Base-by-base conservation (phyloP, 2,888 invertebrate species). In the Limnephilus lunatus region DNA sequence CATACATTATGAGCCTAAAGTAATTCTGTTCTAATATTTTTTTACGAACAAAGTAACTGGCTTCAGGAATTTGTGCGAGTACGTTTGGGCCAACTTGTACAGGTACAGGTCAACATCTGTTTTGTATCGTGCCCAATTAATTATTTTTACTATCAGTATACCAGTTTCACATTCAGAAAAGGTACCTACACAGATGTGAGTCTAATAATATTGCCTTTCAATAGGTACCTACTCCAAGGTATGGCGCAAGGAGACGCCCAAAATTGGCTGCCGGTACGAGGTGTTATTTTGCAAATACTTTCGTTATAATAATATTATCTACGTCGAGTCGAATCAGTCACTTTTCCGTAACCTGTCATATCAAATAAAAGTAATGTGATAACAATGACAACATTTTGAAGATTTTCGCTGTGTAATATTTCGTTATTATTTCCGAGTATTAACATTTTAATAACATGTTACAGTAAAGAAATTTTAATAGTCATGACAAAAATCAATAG, bases 241-340 rank as follows among this genome's bases (percentile, higher is more conserved):
- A 68, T 19, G 68, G 68, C 25, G 68, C 7, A 68, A n/a, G 25
- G n/a, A 68, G 7, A 68, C 25, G n/a, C n/a, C 25, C 25, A 68
- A 68, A 39, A 68, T 68, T 68, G 68, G 68, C 68, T 68, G 68
- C 25, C 68, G 9, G n/a, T 68, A 25, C 9, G 9, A 25, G 68
- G 25, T 68, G 68, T 68, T 68, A 68, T 68, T 68, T 68, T 68
- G 68, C 68, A 68, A 68, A 68, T 68, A 68, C 68, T 68, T 68
- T 68, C 68, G 30, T 88, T 88, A 80, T 88, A 48, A 48, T 48
- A 48, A 48, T 48, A 48, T 48, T 48, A 88, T 68, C 31, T 32
- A 88, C 53, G 53, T 53, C 48, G 68, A 32, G 68, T 68, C 80
- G 68, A 88, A 88, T 68, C 88, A 88, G 31, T 19, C 31, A 87